Conservation (phyloP, 2,113 vertebrate species). For the Crotophaga sulcirostris region DNA sequence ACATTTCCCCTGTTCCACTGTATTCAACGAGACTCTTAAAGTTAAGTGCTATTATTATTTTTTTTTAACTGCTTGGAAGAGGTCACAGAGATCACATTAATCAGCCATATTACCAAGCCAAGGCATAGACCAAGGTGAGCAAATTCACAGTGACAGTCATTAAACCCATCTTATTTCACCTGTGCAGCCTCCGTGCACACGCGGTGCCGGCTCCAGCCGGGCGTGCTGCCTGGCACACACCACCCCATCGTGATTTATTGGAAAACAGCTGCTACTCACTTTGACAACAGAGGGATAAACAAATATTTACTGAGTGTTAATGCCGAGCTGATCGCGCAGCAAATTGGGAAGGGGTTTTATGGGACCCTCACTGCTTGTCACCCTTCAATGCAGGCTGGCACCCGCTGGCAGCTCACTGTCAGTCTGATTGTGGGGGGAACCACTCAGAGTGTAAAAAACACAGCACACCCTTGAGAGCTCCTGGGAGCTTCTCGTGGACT, state of each 20-base stretch:
- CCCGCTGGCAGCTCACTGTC: not conserved
- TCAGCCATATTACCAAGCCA: not conserved
- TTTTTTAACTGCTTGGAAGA: not conserved
- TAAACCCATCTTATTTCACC: not conserved
- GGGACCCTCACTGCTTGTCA: fast-evolving
- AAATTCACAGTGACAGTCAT: fast-evolving
- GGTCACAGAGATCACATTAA: not conserved
- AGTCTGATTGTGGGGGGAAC: not conserved
- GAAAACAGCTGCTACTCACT: not conserved
- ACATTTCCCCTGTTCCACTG: fast-evolving
- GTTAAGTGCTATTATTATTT: not conserved
- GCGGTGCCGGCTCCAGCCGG: not conserved
- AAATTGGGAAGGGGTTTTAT: not conserved
- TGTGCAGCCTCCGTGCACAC: not conserved
- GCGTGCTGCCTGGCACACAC: not conserved
- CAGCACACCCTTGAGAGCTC: not conserved
- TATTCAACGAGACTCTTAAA: not conserved
- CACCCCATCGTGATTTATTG: not conserved
- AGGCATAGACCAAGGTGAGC: not conserved
- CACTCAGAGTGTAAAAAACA: fast-evolving
- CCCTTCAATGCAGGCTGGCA: not conserved
- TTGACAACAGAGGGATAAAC: not conserved
- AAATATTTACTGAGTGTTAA: fast-evolving
- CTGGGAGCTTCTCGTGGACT: not conserved
- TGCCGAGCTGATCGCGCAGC: fast-evolving